These are phyloP conservation scores for Neopelma chrysocephalum DNA, from an alignment of 2,797 vertebrate genomes.

Conservation along the genomic window DNA sequence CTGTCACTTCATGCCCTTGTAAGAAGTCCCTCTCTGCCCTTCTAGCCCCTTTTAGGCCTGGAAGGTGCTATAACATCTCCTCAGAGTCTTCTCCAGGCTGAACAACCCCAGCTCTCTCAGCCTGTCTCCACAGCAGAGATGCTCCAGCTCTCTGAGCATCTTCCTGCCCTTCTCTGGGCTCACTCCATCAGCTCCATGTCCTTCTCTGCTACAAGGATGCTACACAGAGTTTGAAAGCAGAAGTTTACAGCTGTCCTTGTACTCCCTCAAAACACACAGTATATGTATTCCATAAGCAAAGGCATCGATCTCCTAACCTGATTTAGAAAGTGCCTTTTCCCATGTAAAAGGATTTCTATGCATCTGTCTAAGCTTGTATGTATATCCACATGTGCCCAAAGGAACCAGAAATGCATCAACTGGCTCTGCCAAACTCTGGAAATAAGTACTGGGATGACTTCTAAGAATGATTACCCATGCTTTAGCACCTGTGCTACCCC, in stretches of 20 bases:
- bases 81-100: not conserved
- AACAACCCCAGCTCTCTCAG: not conserved
- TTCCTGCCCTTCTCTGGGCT: not conserved
- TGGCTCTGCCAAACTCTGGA: not conserved
- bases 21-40: not conserved
- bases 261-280: not conserved
- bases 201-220: not conserved
- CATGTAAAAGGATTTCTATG: not conserved
- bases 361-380: not conserved
- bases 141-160: not conserved
- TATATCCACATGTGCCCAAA: fast-evolving
- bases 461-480: not conserved
- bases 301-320: not conserved
- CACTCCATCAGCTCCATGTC: not conserved
- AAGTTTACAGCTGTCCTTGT: not conserved
- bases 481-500: not conserved
- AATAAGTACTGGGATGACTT: not conserved
- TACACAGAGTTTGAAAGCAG: not conserved
- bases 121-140: not conserved
- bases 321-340: not conserved
- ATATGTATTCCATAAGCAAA: not conserved
- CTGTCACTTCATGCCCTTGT: not conserved
- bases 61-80: not conserved
- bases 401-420: not conserved
- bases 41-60: not conserved